Percentiles rank a stretch among this genome's conserved stretches.
These are phyloP conservation scores for Electrophaes corylata DNA, from an alignment of 2,888 invertebrate genomes.

Conservation along the genomic window DNA sequence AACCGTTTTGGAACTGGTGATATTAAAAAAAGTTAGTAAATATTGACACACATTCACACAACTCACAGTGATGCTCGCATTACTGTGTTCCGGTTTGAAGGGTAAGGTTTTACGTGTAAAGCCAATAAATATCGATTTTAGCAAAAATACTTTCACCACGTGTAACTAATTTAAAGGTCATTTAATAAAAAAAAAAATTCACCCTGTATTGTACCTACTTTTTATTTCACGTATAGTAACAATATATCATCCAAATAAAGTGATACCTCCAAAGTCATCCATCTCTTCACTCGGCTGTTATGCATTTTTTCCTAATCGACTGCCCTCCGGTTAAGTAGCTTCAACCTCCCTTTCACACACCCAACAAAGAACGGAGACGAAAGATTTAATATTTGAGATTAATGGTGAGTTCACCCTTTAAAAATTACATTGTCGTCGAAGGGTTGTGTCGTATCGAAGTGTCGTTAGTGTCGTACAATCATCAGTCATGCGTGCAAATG, in stretches of 20 bases:
- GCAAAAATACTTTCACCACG: too few species aligned
- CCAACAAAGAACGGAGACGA: constrained; percentile 33
- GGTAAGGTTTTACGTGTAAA: too few species aligned
- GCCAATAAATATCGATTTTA: too few species aligned
- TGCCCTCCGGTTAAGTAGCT: constrained; percentile 26
- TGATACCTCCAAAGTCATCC: constrained; percentile 15
- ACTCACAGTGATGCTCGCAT: too few species aligned
- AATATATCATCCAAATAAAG: constrained; percentile 3
- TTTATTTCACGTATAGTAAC: too few species aligned
- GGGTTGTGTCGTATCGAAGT: constrained; percentile 66
- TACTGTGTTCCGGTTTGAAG: too few species aligned
- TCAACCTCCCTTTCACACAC: constrained; percentile 20
- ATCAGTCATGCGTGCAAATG: constrained; percentile 71
- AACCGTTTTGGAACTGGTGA: not conserved
- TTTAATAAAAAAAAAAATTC: too few species aligned
- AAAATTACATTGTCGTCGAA: constrained; percentile 62
- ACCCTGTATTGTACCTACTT: not conserved
- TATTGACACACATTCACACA: too few species aligned
- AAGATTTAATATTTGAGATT: constrained; percentile 56
- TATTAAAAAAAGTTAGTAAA: too few species aligned
- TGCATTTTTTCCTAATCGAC: constrained; percentile 35
- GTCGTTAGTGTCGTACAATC: constrained; percentile 66
- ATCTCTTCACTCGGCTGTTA: constrained; percentile 24
- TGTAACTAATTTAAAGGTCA: too few species aligned
- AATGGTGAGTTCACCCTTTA: constrained; percentile 70